These are phyloP conservation scores for Oscheius sp. DNA, from an alignment of 2,888 invertebrate species.

Conservation along the genomic window DNA sequence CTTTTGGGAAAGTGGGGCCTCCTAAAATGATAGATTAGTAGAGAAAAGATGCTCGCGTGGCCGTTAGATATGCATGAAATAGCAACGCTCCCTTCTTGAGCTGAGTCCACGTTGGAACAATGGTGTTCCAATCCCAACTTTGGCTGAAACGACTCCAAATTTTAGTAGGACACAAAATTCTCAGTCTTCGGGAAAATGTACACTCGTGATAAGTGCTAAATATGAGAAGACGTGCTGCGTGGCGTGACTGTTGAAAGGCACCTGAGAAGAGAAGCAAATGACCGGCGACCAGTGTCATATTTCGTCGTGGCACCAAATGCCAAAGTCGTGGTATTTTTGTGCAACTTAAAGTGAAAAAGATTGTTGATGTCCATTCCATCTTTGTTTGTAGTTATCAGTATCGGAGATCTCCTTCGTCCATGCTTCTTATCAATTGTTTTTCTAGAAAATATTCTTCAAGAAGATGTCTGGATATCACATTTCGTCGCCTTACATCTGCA, in stretches of 20 bases:
- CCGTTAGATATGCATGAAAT: conserved; percentile 38
- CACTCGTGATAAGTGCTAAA: not conserved
- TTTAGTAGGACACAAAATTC: no score
- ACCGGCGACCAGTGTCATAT: conserved; percentile 26
- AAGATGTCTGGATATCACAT: no score
- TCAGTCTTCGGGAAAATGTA: not conserved
- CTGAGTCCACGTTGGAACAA: conserved; percentile 32
- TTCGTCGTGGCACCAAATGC: conserved; percentile 20
- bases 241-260: conserved; percentile 40
- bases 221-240: conserved; percentile 18
- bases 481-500: no score
- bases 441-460: no score
- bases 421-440: no score
- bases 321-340: not conserved
- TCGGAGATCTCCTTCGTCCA: no score
- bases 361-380: no score
- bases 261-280: conserved; percentile 24
- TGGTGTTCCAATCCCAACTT: conserved; percentile 11
- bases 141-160: no score
- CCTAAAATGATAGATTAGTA: conserved; percentile 37
- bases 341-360: no score
- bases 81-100: conserved; percentile 22
- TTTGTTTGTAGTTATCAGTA: no score
- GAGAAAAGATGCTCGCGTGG: conserved; percentile 36
- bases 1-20: conserved; percentile 1